Conservation (phyloP, 2,113 vertebrate genomes). For the Ariopsis seemanni region DNA sequence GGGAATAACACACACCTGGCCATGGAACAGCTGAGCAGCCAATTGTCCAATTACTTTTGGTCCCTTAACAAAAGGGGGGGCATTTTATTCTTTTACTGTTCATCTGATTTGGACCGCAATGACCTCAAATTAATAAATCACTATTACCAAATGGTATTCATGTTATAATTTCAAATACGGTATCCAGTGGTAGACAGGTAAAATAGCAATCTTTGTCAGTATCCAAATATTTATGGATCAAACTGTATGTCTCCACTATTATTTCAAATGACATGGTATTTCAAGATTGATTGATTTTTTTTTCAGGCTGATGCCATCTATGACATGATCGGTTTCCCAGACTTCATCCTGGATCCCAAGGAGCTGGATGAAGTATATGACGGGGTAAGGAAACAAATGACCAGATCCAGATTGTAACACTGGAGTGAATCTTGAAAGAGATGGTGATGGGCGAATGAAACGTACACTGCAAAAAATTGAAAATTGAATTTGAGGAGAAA, state of each 20-base stretch:
- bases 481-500: too few relatives aligned
- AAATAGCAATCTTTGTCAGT: neutral
- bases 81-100: neutral
- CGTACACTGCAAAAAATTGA: too few relatives aligned
- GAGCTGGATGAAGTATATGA: slow-evolving; percentile 96
- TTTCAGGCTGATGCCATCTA: slow-evolving; percentile 92
- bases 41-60: neutral
- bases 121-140: neutral
- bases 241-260: neutral
- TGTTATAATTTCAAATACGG: neutral
- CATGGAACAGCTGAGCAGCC: neutral
- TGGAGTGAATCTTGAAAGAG: neutral
- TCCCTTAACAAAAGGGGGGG: neutral
- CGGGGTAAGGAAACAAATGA: slow-evolving; percentile 74
- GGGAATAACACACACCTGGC: neutral
- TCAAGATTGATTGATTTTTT: neutral
- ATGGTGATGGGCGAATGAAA: neutral
- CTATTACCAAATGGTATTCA: neutral
- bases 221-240: neutral
- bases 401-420: neutral
- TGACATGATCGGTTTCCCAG: slow-evolving; percentile 97
- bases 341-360: slow-evolving; percentile 94
- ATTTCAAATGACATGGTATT: neutral
- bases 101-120: too few relatives aligned
- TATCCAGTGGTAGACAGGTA: neutral